Base-by-base conservation (phyloP, 2,888 invertebrate species). In the Stenchaetothrips biformis region DNA sequence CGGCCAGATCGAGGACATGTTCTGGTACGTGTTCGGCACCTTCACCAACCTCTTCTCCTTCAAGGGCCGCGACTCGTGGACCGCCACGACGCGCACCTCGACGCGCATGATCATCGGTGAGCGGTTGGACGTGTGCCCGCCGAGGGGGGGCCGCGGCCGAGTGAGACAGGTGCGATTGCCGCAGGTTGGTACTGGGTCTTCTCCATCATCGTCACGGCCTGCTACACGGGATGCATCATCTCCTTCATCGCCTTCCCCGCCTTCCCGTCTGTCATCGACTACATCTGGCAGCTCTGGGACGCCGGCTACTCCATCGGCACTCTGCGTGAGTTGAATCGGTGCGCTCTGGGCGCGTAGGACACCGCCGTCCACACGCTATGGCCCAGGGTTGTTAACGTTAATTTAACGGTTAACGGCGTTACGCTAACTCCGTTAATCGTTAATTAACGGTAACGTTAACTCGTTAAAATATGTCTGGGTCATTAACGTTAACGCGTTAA, bases 11-110 rank as follows among this genome's bases (percentile, higher is more conserved):
- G 93, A 94, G 86, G 93, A 94, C 84, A 94, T 94, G 94, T 94
- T 94, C 86, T 95, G 94, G 94, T 94, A 94, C 85, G 93, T 95
- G 80, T 95, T 94, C 84, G 94, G 94, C 7, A 94, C 94, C 77
- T 95, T 94, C 85, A 95, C 95, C 0, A 95, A 95, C 84, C 92
- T 92, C 83, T 93, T 95, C 84, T 92, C 92, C 8, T 86, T 87
- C 81, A 83, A 83, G 74, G 92, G 93, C 0, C 89, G 89, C 84
- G 90, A 91, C 83, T 92, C 93, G 16, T 94, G 93, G 93, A 91
- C 90, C 82, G 91, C 89, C 85, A 91, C 92, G 2, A 89, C 89
- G 78, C 93, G 92, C 85, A 86, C 90, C 37, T 92, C 94, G 0
- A 94, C 93, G 0, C 89, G 93, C 82, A 84, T 94, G 13, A 87